Conservation (phyloP, 2,888 invertebrate species). For the Heliconius cydno region DNA sequence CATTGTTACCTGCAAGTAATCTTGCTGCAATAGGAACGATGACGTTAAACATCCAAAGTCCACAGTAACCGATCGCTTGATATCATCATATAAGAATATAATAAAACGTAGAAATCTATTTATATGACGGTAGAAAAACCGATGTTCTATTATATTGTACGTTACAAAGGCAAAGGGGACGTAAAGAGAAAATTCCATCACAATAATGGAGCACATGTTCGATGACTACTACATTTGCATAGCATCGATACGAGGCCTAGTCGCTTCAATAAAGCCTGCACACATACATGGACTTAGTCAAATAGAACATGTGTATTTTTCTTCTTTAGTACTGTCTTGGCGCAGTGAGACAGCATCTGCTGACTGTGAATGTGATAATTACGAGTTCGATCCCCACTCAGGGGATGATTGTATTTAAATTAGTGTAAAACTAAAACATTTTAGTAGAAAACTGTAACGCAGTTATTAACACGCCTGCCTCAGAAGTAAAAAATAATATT, state of each 20-base stretch:
- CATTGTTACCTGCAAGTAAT: too few relatives aligned
- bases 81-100: not conserved
- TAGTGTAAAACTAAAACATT: too few relatives aligned
- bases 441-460: too few relatives aligned
- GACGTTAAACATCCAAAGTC: not conserved
- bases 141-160: constrained; percentile 11
- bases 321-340: not conserved
- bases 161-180: constrained; percentile 23
- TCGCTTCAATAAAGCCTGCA: constrained; percentile 21
- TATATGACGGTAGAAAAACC: constrained; percentile 8
- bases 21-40: not conserved
- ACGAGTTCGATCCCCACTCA: not conserved
- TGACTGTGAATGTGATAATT: not conserved
- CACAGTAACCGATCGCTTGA: constrained; percentile 13
- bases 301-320: constrained; percentile 1
- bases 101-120: constrained; percentile 20
- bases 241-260: constrained; percentile 37
- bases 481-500: too few relatives aligned
- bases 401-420: not conserved
- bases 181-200: constrained; percentile 41
- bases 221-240: constrained; percentile 52
- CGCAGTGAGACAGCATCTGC: not conserved
- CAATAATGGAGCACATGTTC: constrained; percentile 44
- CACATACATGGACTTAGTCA: not conserved
- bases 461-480: too few relatives aligned